phyloP scores from a whole-genome alignment of 1,140 invertebrate genomes.

The Augochlora pura region DNA sequence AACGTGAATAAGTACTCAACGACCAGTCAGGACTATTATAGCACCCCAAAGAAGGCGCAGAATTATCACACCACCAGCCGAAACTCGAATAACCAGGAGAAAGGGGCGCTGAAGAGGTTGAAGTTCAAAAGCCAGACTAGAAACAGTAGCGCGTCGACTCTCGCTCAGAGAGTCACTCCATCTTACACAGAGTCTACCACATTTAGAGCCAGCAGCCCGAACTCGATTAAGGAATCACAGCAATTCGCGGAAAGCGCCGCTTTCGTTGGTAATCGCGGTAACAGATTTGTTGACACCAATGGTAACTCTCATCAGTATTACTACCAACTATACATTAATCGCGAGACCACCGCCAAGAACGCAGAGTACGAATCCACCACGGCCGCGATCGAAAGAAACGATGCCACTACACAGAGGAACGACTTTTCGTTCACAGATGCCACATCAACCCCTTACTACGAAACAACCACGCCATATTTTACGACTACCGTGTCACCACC shows the following conservation, averaged over 20 bases:
- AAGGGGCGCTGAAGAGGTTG: slow-evolving; percentile 52
- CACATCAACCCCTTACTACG: slow-evolving; percentile 48
- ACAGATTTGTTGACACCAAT: slow-evolving; percentile 70
- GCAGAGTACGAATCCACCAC: slow-evolving; percentile 46
- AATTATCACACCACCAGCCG: slow-evolving; percentile 59
- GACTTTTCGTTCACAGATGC: slow-evolving; percentile 50
- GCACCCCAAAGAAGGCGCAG: slow-evolving; percentile 55
- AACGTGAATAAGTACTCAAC: slow-evolving; percentile 59
- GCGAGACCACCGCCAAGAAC: slow-evolving; percentile 28
- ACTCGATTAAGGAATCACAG: slow-evolving; percentile 83
- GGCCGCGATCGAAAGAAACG: neutral
- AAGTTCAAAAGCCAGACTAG: slow-evolving; percentile 64
- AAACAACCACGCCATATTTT: slow-evolving; percentile 54
- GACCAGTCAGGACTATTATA: slow-evolving; percentile 58
- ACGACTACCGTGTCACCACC: slow-evolving; percentile 35
- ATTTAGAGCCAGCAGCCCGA: slow-evolving; percentile 71
- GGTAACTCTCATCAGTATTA: slow-evolving; percentile 71
- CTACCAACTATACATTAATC: slow-evolving; percentile 55
- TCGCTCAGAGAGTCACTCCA: slow-evolving; percentile 60
- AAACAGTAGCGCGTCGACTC: slow-evolving; percentile 46
- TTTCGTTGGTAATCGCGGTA: slow-evolving; percentile 83
- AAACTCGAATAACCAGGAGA: slow-evolving; percentile 63
- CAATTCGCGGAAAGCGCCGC: slow-evolving; percentile 87
- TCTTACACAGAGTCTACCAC: slow-evolving; percentile 76
- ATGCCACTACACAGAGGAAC: neutral